Evolutionary conservation across 2,113 vertebrate species (phyloP), one percentile per base, ranked within the genome.

Genomic region (Dromas ardeola): DNA sequence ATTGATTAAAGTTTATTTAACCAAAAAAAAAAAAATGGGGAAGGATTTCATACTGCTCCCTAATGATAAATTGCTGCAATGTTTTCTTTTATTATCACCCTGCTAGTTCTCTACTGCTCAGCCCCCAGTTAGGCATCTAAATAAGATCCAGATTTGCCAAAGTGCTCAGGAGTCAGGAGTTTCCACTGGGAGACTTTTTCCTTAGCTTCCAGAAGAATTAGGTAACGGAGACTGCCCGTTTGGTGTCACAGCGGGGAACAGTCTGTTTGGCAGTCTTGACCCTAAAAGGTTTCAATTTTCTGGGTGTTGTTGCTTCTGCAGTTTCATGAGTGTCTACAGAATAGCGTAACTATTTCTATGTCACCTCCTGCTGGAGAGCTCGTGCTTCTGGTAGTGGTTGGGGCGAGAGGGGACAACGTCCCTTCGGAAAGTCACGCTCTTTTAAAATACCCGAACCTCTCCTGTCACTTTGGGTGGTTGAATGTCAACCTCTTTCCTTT

Each of bases 131-230:
- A 89, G 83, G 84, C 83, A 66, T 76, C 93, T 95, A 97, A 97
- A 97, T 95, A 93, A 94, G 94, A 94, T 94, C 96, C 96, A 97
- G 96, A 95, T 95, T 96, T 95, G 53, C 73, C 36, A 17, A 80
- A 95, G 94, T 90, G 96, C 89, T 95, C 40, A 7, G 74, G 88
- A 95, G 40, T 83, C 83, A 70, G 50, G 62, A 70, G 40, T 69
- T 87, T 95, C 93, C 87, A 89, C 49, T 1, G 36, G 92, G 93
- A 95, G 71, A 42, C 36, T 65, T 92, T 82, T 79, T 18, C 78
- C 62, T 87, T 77, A 89, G 82, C 93, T 96, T 95, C n/a, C 86
- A 93, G 80, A 95, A 95, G 93, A 95, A 93, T 95, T 93, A 92
- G 92, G 95, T 93, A 93, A 86, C 63, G 2, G 74, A 88, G 91